Percentiles rank a stretch among this genome's conserved stretches.
Evolutionary conservation across 1,140 invertebrate genomes (phyloP).

Genomic region (Muscidifurax raptorellus): DNA sequence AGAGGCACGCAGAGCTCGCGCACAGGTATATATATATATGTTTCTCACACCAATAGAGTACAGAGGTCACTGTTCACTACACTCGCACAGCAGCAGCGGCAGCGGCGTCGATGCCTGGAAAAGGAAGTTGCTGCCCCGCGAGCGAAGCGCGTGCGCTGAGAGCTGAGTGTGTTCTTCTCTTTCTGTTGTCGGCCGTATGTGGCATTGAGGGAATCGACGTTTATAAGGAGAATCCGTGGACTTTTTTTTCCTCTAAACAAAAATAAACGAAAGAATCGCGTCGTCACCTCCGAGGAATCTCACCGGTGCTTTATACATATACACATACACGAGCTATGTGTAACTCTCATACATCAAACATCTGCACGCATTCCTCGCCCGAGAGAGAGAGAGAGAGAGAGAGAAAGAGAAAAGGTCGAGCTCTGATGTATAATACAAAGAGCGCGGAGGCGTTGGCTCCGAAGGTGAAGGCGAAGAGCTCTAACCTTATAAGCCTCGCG

Average conservation of each 20-base stretch:
- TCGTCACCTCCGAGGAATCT: neutral
- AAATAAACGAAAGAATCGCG: no score
- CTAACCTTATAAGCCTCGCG: conserved; percentile 34
- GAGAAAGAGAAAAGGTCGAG: conserved; percentile 14
- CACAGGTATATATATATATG: no score
- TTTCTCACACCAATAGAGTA: conserved; percentile 7
- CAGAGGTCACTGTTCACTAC: conserved; percentile 46
- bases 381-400: conserved; percentile 14
- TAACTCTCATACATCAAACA: neutral
- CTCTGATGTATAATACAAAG: neutral
- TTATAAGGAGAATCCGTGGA: neutral
- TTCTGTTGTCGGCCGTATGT: neutral
- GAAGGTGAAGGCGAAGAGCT: conserved; percentile 46
- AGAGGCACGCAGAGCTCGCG: conserved; percentile 65
- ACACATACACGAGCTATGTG: neutral
- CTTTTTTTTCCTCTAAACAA: no score
- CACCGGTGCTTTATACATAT: no score
- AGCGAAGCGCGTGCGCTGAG: neutral
- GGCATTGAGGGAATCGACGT: neutral
- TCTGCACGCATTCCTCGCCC: neutral
- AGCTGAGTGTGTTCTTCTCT: neutral
- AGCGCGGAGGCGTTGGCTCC: conserved; percentile 55
- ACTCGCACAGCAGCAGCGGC: no score
- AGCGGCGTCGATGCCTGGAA: neutral
- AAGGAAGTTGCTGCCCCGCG: conserved; percentile 2